Conservation (phyloP, 1,140 invertebrate genomes). For the Drosophila ohnishii region DNA sequence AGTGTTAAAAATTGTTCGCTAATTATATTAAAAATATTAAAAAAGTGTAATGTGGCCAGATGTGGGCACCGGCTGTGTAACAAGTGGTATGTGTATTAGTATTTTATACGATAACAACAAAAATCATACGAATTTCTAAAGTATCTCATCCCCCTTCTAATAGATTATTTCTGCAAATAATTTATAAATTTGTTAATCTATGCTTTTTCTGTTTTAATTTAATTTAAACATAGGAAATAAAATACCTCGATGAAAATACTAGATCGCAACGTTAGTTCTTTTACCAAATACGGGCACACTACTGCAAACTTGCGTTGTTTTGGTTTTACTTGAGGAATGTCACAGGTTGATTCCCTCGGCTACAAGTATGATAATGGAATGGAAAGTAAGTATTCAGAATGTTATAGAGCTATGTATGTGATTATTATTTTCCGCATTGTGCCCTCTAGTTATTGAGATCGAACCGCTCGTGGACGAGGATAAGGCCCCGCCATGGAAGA, state of each 20-base stretch:
- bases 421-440: background rate
- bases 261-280: background rate
- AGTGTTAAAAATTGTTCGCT: background rate
- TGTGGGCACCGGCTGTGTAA: slow-evolving; percentile 12
- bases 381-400: slow-evolving; percentile 7
- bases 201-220: background rate
- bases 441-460: background rate
- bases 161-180: too few species aligned
- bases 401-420: background rate
- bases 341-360: slow-evolving; percentile 7
- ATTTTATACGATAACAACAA: too few species aligned
- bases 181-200: background rate
- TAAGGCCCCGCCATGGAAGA: background rate
- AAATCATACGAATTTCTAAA: too few species aligned
- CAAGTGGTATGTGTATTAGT: slow-evolving; percentile 9
- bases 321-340: background rate
- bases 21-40: slow-evolving; percentile 31
- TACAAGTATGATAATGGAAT: background rate
- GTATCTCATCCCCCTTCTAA: background rate
- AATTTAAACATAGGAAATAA: background rate
- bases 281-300: background rate
- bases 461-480: background rate
- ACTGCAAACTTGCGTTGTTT: background rate
- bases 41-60: slow-evolving; percentile 20
- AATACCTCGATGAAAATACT: background rate